phyloP scores from a whole-genome alignment of 2,113 vertebrate genomes.

The Mobula birostris region DNA sequence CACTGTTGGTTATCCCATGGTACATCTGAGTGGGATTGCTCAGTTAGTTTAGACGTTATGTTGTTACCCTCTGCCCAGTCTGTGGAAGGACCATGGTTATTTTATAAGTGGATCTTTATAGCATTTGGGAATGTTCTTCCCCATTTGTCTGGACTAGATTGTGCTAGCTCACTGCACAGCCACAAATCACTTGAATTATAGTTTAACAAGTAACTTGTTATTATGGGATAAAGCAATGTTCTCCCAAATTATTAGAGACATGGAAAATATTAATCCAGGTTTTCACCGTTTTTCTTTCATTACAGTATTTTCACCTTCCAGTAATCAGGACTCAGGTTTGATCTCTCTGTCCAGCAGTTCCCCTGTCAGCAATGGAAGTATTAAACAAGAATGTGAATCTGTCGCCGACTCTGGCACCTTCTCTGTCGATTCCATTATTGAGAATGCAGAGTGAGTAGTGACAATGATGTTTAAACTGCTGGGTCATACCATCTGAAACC shows the following conservation, averaged over 20 bases:
- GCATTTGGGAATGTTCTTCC: not conserved
- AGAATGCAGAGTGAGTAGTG: conserved; percentile 58
- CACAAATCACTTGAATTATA: not conserved
- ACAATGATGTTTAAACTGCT: conserved; percentile 30
- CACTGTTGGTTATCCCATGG: not conserved
- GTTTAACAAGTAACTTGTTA: not conserved
- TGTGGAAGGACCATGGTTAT: not conserved
- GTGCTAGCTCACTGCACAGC: not conserved
- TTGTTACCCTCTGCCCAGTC: not conserved
- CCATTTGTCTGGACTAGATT: not conserved
- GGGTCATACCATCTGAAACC: conserved; percentile 6
- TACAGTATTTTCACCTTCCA: conserved; percentile 69
- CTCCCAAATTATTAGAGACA: not conserved
- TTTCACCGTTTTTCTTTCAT: conserved; percentile 27
- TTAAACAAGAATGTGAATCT: conserved; percentile 65
- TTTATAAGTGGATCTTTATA: not conserved
- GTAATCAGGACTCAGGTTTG: conserved; percentile 65
- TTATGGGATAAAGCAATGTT: not conserved
- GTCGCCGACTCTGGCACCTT: conserved; percentile 57
- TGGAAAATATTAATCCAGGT: conserved; percentile 21
- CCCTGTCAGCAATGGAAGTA: conserved; percentile 56
- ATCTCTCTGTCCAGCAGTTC: conserved; percentile 67
- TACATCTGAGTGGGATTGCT: not conserved
- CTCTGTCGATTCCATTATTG: conserved; percentile 57
- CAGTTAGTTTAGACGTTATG: not conserved